phyloP scores from a whole-genome alignment of 1,140 invertebrate species.

The Acromyrmex heyeri region DNA sequence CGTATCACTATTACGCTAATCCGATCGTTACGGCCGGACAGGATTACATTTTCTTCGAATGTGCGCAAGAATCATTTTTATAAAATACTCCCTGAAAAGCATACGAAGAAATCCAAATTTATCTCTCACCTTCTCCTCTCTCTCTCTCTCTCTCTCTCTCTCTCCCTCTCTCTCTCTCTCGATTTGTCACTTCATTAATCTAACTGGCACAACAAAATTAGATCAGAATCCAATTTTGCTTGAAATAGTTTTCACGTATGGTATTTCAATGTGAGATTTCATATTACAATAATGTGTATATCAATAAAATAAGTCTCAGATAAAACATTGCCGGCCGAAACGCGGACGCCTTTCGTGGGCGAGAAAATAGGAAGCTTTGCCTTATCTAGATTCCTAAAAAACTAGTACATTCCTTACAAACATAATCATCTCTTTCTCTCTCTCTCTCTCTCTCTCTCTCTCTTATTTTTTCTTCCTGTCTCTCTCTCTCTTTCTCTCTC shows the following conservation, averaged over 20 bases:
- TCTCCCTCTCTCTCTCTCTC: neutral
- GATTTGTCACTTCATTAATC: neutral
- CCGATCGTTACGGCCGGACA: conserved; percentile 13
- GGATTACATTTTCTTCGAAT: conserved; percentile 54
- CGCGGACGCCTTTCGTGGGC: conserved; percentile 27
- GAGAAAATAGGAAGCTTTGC: conserved; percentile 54
- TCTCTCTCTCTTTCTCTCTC: neutral
- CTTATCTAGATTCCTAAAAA: conserved; percentile 54
- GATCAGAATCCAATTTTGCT: neutral
- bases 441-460: neutral
- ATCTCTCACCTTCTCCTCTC: neutral
- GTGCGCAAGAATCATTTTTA: conserved; percentile 45
- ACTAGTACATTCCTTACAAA: conserved; percentile 55
- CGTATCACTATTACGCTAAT: conserved; percentile 52
- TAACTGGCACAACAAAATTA: neutral
- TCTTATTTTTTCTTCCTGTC: too few relatives aligned
- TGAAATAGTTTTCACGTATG: neutral
- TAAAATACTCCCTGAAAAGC: conserved; percentile 49
- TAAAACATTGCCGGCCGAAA: conserved; percentile 20
- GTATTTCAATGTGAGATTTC: neutral
- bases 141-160: too few relatives aligned
- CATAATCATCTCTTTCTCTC: conserved; percentile 28
- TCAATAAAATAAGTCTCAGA: neutral
- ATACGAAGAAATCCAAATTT: conserved; percentile 15
- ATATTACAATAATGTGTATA: neutral